Base-by-base conservation (phyloP, 2,888 invertebrate genomes). In the Agonopterix alstromeriana region DNA sequence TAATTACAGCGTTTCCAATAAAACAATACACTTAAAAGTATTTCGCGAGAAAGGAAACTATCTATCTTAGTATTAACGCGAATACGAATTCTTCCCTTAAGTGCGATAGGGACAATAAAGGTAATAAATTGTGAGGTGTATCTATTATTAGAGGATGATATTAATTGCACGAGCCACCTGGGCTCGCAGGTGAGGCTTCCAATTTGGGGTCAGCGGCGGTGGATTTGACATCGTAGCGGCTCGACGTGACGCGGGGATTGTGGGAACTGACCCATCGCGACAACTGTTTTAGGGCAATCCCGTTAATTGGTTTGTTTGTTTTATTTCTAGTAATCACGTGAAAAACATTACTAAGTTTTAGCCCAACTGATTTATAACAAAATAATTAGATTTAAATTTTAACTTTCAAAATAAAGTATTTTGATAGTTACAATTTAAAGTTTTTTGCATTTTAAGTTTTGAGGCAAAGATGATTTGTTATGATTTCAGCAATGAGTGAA, bases 141-240 rank as follows among this genome's bases (percentile, higher is more conserved):
- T 71, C 73, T 79, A 77, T 76, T 84, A 82, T 71, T 75, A 71
- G 77, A 75, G 70, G 77, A 78, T 74, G 74, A 67, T 79, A 80
- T 84, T 82, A 82, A 84, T 82, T 83, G 83, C 79, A 70, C 61
- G 50, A 41, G 56, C 78, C 86, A 86, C 85, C 86, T 86, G 86
- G 85, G 77, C 64, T 55, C 68, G 84, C 85, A 87, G 86, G 87
- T 87, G 87, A 79, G 73, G 69, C 57, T 57, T 66, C 61, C 70
- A 70, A 70, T 82, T 85, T 84, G 77, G 84, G 84, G 86, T 83
- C 84, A 82, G 72, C 69, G 68, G 72, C 69, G 68, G 65, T 68
- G 73, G 70, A 70, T 78, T 77, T 78, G 77, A 77, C 75, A 74
- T 67, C 65, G 67, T 60, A 56, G 60, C 63, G 68, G 67, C 68